phyloP scores from a whole-genome alignment of 2,888 invertebrate species.

The Frankliniella fusca region DNA sequence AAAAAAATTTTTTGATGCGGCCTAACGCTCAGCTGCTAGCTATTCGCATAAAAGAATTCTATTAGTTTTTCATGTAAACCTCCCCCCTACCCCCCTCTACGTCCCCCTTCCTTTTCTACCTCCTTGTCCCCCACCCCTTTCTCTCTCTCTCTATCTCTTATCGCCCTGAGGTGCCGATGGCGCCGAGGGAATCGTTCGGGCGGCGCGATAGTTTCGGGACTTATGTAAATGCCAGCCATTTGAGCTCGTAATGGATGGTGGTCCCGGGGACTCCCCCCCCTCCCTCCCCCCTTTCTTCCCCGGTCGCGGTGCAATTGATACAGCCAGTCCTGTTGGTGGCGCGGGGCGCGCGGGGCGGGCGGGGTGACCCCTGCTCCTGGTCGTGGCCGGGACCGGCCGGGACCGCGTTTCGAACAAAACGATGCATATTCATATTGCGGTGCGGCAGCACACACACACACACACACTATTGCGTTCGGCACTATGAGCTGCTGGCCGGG shows the following conservation, averaged over 20 bases:
- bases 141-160: conserved; percentile 25
- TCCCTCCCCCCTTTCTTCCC: not conserved
- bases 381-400: not conserved
- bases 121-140: not conserved
- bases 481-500: not conserved
- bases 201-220: conserved; percentile 19
- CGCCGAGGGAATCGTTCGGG: not conserved
- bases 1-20: too few species aligned
- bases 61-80: not conserved
- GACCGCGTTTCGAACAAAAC: not conserved
- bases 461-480: not conserved
- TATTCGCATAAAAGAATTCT: too few species aligned
- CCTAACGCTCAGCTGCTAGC: too few species aligned
- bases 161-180: not conserved
- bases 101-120: not conserved
- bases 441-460: not conserved
- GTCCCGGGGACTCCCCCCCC: not conserved
- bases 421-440: conserved; percentile 21
- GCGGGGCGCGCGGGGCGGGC: too few species aligned
- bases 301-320: not conserved
- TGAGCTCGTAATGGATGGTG: conserved; percentile 6
- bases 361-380: too few species aligned
- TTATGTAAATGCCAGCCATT: conserved; percentile 23
- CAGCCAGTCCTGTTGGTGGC: too few species aligned
- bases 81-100: not conserved